Evolutionary conservation across 1,140 invertebrate genomes (phyloP), one percentile per base, ranked within the genome.

Genomic region (Heliothis subflexa): DNA sequence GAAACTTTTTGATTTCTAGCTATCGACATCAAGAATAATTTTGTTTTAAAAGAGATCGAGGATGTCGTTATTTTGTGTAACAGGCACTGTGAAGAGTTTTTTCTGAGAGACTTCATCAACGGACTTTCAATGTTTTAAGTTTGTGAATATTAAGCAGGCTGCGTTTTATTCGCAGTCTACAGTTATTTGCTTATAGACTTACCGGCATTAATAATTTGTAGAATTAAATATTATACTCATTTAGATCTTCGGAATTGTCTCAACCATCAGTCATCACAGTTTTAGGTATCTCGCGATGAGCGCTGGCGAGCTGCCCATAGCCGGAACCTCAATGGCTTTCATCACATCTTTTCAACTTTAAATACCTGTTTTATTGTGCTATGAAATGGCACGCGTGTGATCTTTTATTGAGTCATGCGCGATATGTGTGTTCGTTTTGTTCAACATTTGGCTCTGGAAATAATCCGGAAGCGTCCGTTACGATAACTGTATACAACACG

Each of bases 381-480:
- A 66, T 66, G 40, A 66, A 59, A 33, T 33, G 28, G 57, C 57
- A 18, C 40, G 5, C 18, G 9, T 66, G 9, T 66, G 62, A 66
- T 66, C 40, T 66, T 49, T 66, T 45, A 47, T 49, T 66, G 62
- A 66, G 62, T 66, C 62, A 66, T 49, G 62, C 62, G 2, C 57
- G 10, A 14, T 18, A 33, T 16, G 54, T 61, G 59, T 16, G 62
- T 18, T 49, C 49, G 62, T 66, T 66, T 45, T 45, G 61, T 64
- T 16, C 61, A 16, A 64, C 61, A 64, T 59, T 33, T 21, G 21
- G 12, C 11, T 66, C 62, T 66, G 40, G 45, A 66, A 66, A 66
- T 49, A 49, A 49, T 66, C 62, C 62, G 62, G 62, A 66, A 66
- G 62, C 40, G 62, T 10, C 28, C 28, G 45, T 21, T 50, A 50